Percentiles rank a stretch among this genome's conserved stretches.
Conservation (phyloP, 1,140 invertebrate species). For the Cyclargus thomasi region DNA sequence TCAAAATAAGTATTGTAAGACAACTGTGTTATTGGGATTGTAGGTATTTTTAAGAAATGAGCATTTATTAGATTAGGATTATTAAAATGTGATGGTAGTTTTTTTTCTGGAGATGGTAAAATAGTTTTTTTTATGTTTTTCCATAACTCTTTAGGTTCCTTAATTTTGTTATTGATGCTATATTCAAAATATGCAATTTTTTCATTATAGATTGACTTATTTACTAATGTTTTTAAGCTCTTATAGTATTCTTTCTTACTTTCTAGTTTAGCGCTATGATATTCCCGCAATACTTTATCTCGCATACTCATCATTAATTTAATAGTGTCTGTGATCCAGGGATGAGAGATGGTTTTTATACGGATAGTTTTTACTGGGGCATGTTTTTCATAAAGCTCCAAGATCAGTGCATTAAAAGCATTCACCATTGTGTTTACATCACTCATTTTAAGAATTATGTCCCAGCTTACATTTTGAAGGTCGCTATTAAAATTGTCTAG, state of each 20-base stretch:
- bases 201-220: constrained; percentile 25
- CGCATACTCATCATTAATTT: constrained; percentile 32
- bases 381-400: too few species aligned
- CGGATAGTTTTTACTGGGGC: too few species aligned
- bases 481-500: neutral
- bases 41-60: constrained; percentile 7
- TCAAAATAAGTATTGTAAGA: constrained; percentile 1
- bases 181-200: constrained; percentile 29
- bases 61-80: constrained; percentile 20
- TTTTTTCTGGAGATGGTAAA: neutral
- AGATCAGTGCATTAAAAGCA: too few species aligned
- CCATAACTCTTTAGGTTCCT: constrained; percentile 29
- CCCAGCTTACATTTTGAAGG: neutral
- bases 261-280: constrained; percentile 22
- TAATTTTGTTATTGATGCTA: constrained; percentile 29
- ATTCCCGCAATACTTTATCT: constrained; percentile 23
- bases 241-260: constrained; percentile 29
- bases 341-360: neutral
- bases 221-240: constrained; percentile 25
- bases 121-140: constrained; percentile 27
- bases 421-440: too few species aligned
- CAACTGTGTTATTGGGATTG: neutral
- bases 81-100: constrained; percentile 9
- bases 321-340: constrained; percentile 34
- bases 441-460: neutral